Evolutionary conservation across 2,797 vertebrate species (phyloP).

Genomic region (Myripristis jacobus): DNA sequence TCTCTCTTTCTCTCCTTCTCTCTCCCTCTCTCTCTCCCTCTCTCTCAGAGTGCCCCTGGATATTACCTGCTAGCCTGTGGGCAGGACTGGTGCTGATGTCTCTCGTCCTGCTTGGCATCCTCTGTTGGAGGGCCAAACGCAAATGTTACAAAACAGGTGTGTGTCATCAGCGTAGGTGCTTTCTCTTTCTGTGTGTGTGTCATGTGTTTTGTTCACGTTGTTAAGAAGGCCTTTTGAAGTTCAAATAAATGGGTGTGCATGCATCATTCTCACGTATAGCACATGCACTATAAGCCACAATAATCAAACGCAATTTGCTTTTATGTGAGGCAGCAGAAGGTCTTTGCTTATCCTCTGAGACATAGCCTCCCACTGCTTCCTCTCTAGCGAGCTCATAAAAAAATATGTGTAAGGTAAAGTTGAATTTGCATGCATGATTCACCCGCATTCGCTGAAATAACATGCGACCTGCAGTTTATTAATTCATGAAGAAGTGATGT

Average conservation of each 20-base stretch:
- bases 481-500: not conserved
- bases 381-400: constrained; percentile 16
- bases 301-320: constrained; percentile 26
- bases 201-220: not conserved
- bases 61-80: constrained; percentile 77
- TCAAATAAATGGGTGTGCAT: not conserved
- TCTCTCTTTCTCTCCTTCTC: not conserved
- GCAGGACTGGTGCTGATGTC: constrained; percentile 71
- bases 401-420: not conserved
- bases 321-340: constrained; percentile 47
- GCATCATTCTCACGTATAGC: constrained; percentile 11
- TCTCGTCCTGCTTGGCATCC: constrained; percentile 53
- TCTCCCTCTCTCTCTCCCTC: constrained; percentile 2
- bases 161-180: not conserved
- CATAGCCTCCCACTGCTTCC: constrained; percentile 49
- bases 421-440: not conserved
- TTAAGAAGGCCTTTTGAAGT: constrained; percentile 1
- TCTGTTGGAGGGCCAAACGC: constrained; percentile 65
- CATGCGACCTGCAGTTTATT: not conserved
- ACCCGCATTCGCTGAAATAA: not conserved
- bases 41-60: constrained; percentile 72
- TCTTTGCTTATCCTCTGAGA: constrained; percentile 32
- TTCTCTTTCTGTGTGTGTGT: constrained; percentile 5
- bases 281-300: not conserved
- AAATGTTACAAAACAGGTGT: constrained; percentile 64